These are phyloP conservation scores for Trissolcus brochymenae DNA, from an alignment of 2,888 invertebrate species.

Conservation along the genomic window DNA sequence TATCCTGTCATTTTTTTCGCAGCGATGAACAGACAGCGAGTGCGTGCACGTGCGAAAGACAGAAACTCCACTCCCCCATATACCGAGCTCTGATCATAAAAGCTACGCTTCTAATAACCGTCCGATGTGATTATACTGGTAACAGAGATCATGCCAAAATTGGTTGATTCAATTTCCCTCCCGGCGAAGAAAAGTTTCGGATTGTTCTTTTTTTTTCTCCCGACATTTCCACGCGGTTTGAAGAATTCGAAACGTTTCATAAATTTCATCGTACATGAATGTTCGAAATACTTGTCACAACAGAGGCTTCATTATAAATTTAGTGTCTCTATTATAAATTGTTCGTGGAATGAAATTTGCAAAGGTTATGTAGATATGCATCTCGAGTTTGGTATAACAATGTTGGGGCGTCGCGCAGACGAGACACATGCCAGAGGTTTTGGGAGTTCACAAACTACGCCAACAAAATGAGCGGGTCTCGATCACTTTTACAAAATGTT, in stretches of 20 bases:
- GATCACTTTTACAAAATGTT: not conserved
- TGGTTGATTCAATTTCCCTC: slow-evolving; percentile 46
- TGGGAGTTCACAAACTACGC: slow-evolving; percentile 49
- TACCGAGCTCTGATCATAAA: slow-evolving; percentile 56
- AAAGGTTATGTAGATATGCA: slow-evolving; percentile 26
- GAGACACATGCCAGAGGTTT: slow-evolving; percentile 52
- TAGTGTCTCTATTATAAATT: slow-evolving; percentile 1
- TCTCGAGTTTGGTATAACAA: slow-evolving; percentile 37
- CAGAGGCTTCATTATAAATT: slow-evolving; percentile 4
- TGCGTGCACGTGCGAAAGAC: slow-evolving; percentile 53
- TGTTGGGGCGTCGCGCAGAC: slow-evolving; percentile 30
- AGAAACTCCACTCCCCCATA: slow-evolving; percentile 37
- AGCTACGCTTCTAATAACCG: slow-evolving; percentile 57
- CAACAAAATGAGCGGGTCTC: slow-evolving; percentile 26
- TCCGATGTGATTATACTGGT: slow-evolving; percentile 52
- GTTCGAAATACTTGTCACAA: slow-evolving; percentile 3
- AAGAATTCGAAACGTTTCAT: not conserved
- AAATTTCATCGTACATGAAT: not conserved
- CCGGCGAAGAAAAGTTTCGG: slow-evolving; percentile 32
- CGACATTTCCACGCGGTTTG: not conserved
- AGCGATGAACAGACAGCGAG: slow-evolving; percentile 36
- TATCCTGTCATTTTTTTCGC: slow-evolving; percentile 63
- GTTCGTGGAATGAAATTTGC: slow-evolving; percentile 9
- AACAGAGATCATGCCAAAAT: slow-evolving; percentile 44
- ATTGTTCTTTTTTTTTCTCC: not conserved